These are phyloP conservation scores for Melanotaenia parkinsoni DNA, from an alignment of 2,797 vertebrate genomes.

Conservation along the genomic window DNA sequence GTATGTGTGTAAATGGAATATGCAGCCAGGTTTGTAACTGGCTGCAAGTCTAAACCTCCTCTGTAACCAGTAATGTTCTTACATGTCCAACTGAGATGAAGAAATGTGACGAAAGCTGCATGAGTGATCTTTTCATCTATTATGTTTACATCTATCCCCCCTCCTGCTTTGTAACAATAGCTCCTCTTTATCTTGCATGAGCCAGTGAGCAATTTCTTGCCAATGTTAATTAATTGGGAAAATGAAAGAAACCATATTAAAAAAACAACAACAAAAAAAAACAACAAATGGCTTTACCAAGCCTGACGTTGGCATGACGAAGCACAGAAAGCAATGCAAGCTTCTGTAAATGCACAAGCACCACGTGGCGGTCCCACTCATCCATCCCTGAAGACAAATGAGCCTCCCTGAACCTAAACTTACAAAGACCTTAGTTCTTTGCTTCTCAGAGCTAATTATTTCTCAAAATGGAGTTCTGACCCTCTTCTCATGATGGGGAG, in stretches of 20 bases:
- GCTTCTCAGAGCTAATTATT: slow-evolving; percentile 33
- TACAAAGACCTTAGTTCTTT: slow-evolving; percentile 36
- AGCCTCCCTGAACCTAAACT: slow-evolving; percentile 35
- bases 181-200: slow-evolving; percentile 1
- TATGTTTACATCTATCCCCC: background rate
- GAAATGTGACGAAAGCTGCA: background rate
- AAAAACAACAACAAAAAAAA: background rate
- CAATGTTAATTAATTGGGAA: background rate
- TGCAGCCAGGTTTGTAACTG: too few species aligned
- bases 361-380: slow-evolving; percentile 1
- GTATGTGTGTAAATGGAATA: too few species aligned
- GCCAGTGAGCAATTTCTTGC: background rate
- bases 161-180: background rate
- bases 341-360: background rate
- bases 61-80: too few species aligned
- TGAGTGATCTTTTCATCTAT: too few species aligned
- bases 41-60: background rate
- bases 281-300: background rate
- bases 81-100: too few species aligned
- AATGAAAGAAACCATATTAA: slow-evolving; percentile 13
- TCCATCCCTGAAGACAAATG: slow-evolving; percentile 31
- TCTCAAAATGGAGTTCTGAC: slow-evolving; percentile 30
- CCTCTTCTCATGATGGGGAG: slow-evolving; percentile 13
- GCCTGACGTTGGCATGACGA: background rate
- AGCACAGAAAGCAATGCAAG: background rate